phyloP scores from a whole-genome alignment of 2,113 vertebrate species.

The Periophthalmus modestus region DNA sequence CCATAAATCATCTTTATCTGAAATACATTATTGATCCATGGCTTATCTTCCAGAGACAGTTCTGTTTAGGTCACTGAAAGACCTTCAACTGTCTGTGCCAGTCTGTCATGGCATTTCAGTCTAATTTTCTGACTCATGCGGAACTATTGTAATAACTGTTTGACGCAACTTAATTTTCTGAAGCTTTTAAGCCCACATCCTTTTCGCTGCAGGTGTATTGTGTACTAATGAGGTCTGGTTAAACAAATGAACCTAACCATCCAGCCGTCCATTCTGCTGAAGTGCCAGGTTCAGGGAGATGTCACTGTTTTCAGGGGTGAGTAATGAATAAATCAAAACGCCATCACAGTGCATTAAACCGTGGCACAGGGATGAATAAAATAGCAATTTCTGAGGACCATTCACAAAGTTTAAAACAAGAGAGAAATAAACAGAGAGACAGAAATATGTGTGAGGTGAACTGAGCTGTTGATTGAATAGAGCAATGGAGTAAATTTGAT shows the following conservation, averaged over 20 bases:
- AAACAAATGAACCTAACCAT: not conserved
- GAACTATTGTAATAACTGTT: not conserved
- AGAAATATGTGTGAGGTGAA: no score
- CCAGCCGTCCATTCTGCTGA: not conserved
- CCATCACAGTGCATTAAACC: not conserved
- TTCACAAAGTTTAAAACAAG: no score
- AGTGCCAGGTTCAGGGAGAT: not conserved
- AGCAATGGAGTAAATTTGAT: no score
- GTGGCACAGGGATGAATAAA: not conserved
- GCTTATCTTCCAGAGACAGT: slow-evolving; percentile 8
- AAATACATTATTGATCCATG: not conserved
- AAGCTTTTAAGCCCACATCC: not conserved
- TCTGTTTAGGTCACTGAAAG: not conserved
- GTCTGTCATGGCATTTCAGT: not conserved
- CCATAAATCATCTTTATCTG: not conserved
- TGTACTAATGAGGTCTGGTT: not conserved
- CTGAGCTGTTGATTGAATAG: no score
- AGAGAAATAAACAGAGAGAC: no score
- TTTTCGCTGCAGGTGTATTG: not conserved
- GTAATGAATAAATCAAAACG: not conserved
- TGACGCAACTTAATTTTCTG: not conserved
- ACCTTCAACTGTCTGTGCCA: not conserved
- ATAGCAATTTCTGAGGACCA: not conserved
- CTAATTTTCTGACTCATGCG: not conserved
- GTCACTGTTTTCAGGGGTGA: not conserved